A percentile compares a stretch with the other conserved stretches of the same genome.
phyloP scores from a whole-genome alignment of 2,797 vertebrate species.

The Aulostomus chinensis region DNA sequence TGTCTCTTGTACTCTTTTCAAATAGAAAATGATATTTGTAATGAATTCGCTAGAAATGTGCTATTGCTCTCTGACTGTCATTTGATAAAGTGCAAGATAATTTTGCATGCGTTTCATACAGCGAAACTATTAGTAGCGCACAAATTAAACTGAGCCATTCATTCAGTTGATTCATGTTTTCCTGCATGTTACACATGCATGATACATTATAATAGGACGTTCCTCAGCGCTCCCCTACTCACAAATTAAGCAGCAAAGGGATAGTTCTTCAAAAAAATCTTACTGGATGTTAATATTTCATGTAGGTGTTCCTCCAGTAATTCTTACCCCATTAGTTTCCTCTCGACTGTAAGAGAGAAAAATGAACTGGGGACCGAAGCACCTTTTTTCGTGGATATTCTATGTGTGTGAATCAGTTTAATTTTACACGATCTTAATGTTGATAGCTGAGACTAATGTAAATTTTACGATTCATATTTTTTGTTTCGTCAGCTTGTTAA shows the following conservation, averaged over 20 bases:
- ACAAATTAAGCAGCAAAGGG: slow-evolving; percentile 13
- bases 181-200: neutral
- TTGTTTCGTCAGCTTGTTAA: too few relatives aligned
- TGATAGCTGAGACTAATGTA: too few relatives aligned
- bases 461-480: too few relatives aligned
- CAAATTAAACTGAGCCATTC: slow-evolving; percentile 19
- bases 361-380: neutral
- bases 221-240: slow-evolving; percentile 3
- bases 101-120: neutral
- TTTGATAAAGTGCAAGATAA: slow-evolving; percentile 12
- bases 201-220: slow-evolving; percentile 17
- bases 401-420: too few relatives aligned
- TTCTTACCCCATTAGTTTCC: neutral
- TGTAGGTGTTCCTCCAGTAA: neutral
- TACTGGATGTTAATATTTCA: slow-evolving; percentile 30
- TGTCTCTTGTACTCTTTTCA: too few relatives aligned
- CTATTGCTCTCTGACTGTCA: too few relatives aligned
- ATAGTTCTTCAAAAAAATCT: slow-evolving; percentile 13
- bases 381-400: neutral
- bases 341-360: neutral
- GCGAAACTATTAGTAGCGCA: neutral
- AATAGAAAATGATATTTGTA: too few relatives aligned
- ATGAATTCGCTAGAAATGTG: too few relatives aligned
- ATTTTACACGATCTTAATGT: too few relatives aligned
- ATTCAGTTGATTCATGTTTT: slow-evolving; percentile 23